A percentile compares a stretch with the other conserved stretches of the same genome.
Evolutionary conservation across 2,113 vertebrate species (phyloP).

Genomic region (Spea multiplicata): DNA sequence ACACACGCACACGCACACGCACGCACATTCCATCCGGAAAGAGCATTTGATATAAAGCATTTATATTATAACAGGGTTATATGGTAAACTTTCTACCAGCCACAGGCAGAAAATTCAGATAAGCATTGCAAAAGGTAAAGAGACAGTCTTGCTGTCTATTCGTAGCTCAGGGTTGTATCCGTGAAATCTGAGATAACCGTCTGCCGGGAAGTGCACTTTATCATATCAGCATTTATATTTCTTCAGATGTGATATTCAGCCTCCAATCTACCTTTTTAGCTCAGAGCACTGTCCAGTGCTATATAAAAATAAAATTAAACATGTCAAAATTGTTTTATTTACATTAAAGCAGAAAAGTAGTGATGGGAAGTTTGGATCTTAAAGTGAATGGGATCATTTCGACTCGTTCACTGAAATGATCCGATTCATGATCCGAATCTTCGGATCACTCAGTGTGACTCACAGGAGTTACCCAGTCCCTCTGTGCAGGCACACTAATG

Average conservation of each 20-base stretch:
- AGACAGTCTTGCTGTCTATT: constrained; percentile 1
- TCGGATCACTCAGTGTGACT: no score
- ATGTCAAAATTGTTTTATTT: no score
- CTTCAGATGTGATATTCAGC: background rate
- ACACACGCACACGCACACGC: no score
- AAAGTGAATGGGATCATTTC: no score
- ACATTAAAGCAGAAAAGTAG: no score
- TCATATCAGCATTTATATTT: background rate
- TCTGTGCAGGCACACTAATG: no score
- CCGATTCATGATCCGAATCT: no score
- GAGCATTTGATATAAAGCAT: background rate
- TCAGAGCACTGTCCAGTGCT: background rate
- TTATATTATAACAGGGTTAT: background rate
- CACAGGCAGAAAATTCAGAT: background rate
- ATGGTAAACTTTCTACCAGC: background rate
- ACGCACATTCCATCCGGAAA: no score
- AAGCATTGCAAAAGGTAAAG: background rate
- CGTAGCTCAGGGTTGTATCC: background rate
- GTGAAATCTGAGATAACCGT: background rate
- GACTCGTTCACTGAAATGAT: no score
- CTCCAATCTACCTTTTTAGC: background rate
- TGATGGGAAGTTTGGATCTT: no score
- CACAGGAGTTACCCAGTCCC: no score
- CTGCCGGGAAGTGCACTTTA: background rate
- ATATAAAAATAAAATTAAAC: background rate